Evolutionary conservation across 2,113 vertebrate species (phyloP), one percentile per base, ranked within the genome.

Genomic region (Odocoileus hemionus): DNA sequence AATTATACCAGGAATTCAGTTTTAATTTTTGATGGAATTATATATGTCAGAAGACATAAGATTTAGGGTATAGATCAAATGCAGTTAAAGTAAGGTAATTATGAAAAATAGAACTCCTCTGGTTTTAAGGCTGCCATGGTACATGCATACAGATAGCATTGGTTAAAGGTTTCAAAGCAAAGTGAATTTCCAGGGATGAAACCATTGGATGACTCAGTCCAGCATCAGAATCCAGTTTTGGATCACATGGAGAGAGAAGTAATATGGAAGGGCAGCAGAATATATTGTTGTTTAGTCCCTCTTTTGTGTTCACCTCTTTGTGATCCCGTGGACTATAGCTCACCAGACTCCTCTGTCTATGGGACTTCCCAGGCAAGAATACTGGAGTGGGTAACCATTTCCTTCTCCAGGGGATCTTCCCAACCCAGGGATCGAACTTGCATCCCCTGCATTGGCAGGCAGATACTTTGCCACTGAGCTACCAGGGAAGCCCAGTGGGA

Each of bases 21-120:
- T 97, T 60, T 47, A 70, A 78, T 95, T 90, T 96, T 94, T 83
- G 33, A 50, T 95, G 21, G 12, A 83, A 84, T 91, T 10, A 30
- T 76, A 82, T 70, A 9, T 93, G 55, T 39, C 19, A 79, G 17
- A 61, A 52, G 15, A 95, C 91, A 86, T 54, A 78, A 83, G 70
- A 80, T 85, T 91, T 89, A 93, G 8, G 93, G 11, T 92, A 8
- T 82, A 92, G 2, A 83, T 89, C 5, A 93, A 94, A 45, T 90
- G 43, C 1, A 85, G 14, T 82, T 78, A 79, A 83, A 93, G 39
- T 64, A 57, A 97, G 47, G 36, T 80, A 50, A 80, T 78, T 95
- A 23, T 90, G 50, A 92, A 80, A 97, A 78, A 12, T 19, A 78
- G 6, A 55, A 17, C 13, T 83, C 30, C 19, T 96, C 11, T 54